Base-by-base conservation (phyloP, 1,140 invertebrate species). In the Heliothis subflexa region DNA sequence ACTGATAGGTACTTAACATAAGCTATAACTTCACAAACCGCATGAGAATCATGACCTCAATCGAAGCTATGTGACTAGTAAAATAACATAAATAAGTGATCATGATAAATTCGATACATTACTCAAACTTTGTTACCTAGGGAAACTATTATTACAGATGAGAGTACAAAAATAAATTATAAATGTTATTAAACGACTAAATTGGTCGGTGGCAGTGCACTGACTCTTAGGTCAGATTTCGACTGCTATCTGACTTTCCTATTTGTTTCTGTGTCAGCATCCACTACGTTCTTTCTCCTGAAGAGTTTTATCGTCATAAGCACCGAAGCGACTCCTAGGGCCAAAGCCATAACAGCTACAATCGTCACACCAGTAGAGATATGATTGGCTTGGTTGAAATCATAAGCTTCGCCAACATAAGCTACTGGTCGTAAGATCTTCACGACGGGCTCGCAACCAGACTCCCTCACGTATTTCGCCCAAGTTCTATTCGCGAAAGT, bases 401-500 rank as follows among this genome's bases (percentile, higher is more conserved):
- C 74, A 52, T 87, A 85, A 1, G 86, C 14, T 14, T 93, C 85
- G 9, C 86, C 85, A 1, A 92, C 82, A 50, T 93, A 83, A 11
- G 92, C 93, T 0, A 94, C 86, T 1, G 94, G 94, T 49, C 91
- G 88, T 16, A 95, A 73, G 71, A 95, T 95, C 71, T 94, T 94
- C 0, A 95, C 94, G 1, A 95, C 92, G 0, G 93, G 95, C 47
- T 95, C 95, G 82, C 96, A 97, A 52, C 95, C 96, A 0, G 96
- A 96, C 86, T 97, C 97, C 52, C 96, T 93, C 0, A 97, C 95
- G 81, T 97, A 97, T 85, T 97, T 97, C 0, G 96, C 96, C 97
- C 97, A 97, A 0, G 97, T 97, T 82, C 96, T 95, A 79, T 96
- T 96, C 0, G 95, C 91, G 12, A 95, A 95, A 0, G 95, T 95